Percentiles rank a stretch among this genome's conserved stretches.
These are phyloP conservation scores for Auanema freiburgensis DNA, from an alignment of 2,888 invertebrate species.

Conservation along the genomic window DNA sequence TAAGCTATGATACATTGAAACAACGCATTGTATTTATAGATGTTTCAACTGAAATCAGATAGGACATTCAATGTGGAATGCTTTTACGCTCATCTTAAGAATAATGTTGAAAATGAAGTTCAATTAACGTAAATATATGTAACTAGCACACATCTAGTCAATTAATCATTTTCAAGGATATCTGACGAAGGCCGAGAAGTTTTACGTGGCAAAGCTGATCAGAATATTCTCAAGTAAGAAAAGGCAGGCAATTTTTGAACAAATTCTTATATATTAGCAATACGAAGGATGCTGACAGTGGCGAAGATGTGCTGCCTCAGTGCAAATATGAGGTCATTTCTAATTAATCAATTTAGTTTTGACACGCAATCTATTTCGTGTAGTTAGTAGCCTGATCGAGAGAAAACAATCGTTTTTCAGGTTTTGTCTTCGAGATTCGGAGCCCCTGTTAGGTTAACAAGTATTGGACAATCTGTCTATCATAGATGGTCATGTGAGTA, in stretches of 20 bases:
- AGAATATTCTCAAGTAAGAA: neutral
- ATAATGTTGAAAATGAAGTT: too few relatives aligned
- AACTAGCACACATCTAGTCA: neutral
- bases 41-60: slow-evolving; percentile 1
- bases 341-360: too few relatives aligned
- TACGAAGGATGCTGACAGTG: slow-evolving; percentile 25
- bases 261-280: slow-evolving; percentile 15
- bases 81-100: neutral
- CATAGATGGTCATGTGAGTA: slow-evolving; percentile 56
- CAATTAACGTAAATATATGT: too few relatives aligned
- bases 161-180: neutral
- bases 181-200: neutral
- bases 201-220: neutral
- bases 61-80: neutral
- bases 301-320: neutral
- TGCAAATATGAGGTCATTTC: too few relatives aligned
- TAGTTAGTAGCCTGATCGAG: neutral
- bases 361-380: neutral
- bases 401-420: slow-evolving; percentile 7
- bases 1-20: slow-evolving; percentile 12
- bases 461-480: slow-evolving; percentile 54
- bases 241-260: neutral
- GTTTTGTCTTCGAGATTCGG: slow-evolving; percentile 39
- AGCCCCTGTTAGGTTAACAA: slow-evolving; percentile 53
- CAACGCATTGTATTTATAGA: too few relatives aligned